A percentile compares a stretch with the other conserved stretches of the same genome.
Conservation (phyloP, 2,888 invertebrate genomes). For the Merodon equestris region DNA sequence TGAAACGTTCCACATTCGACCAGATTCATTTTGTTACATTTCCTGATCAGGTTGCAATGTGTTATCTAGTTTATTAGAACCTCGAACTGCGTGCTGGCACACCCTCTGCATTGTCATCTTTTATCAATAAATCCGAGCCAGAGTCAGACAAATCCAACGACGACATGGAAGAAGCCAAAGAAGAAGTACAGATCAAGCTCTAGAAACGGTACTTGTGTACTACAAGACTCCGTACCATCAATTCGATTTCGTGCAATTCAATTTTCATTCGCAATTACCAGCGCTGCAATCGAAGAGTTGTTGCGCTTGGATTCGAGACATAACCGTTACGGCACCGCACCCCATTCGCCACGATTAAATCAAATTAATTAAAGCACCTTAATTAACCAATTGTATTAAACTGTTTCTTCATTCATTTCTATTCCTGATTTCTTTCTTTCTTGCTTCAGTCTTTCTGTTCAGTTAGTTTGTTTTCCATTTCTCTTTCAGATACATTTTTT, state of each 20-base stretch:
- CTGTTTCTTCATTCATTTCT: slow-evolving; percentile 41
- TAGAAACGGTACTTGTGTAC: slow-evolving; percentile 36
- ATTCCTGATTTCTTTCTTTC: slow-evolving; percentile 8
- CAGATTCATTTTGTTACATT: slow-evolving; percentile 7
- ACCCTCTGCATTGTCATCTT: slow-evolving; percentile 65
- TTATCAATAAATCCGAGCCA: slow-evolving; percentile 61
- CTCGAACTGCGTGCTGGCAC: slow-evolving; percentile 58
- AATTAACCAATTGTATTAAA: slow-evolving; percentile 66
- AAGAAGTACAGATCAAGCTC: slow-evolving; percentile 19
- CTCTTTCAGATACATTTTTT: slow-evolving; percentile 6
- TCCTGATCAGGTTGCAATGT: slow-evolving; percentile 25
- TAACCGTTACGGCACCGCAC: slow-evolving; percentile 63
- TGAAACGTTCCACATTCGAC: slow-evolving; percentile 21
- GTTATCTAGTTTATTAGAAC: slow-evolving; percentile 38
- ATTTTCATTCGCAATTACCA: slow-evolving; percentile 36
- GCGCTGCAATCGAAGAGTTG: not conserved
- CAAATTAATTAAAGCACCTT: slow-evolving; percentile 67
- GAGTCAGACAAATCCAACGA: slow-evolving; percentile 4
- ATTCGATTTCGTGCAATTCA: slow-evolving; percentile 60
- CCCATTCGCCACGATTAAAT: slow-evolving; percentile 61
- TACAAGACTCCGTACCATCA: slow-evolving; percentile 12
- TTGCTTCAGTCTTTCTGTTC: not conserved
- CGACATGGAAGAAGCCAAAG: slow-evolving; percentile 16
- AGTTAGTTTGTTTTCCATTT: not conserved
- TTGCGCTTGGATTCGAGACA: slow-evolving; percentile 15